Evolutionary conservation across 2,797 vertebrate species (phyloP).

Genomic region (Cossypha polioptera): DNA sequence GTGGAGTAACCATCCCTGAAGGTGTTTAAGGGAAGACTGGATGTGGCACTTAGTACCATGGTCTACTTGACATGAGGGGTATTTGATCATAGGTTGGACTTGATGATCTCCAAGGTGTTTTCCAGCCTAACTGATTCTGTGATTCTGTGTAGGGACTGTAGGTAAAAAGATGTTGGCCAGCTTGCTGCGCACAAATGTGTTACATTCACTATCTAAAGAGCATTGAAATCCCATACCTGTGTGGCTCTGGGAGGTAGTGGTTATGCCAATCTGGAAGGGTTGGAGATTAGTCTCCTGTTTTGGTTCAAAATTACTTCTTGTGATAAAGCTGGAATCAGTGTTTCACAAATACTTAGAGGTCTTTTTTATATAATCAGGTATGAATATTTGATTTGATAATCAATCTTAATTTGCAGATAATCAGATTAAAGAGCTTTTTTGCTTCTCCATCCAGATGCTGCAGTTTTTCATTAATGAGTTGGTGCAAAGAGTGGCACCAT

Average conservation of each 20-base stretch:
- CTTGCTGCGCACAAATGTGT: background rate
- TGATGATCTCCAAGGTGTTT: background rate
- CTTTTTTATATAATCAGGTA: background rate
- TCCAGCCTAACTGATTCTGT: background rate
- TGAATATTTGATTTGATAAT: background rate
- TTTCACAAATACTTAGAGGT: background rate
- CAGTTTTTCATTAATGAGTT: background rate
- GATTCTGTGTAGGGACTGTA: background rate
- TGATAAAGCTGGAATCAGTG: background rate
- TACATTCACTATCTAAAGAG: background rate
- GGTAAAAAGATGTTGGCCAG: background rate
- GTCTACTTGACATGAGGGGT: too few species aligned
- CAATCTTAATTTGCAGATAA: background rate
- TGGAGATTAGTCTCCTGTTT: background rate
- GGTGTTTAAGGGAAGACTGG: background rate
- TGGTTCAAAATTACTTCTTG: background rate
- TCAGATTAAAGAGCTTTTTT: background rate
- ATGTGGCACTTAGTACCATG: background rate
- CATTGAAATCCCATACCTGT: accelerated
- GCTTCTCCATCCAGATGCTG: background rate
- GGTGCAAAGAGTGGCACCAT: background rate
- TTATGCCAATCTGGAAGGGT: background rate
- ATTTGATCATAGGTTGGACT: background rate
- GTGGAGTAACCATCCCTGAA: background rate
- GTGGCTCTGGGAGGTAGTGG: background rate